phyloP scores from a whole-genome alignment of 2,797 vertebrate genomes.

The Thripadectes ignobilis region DNA sequence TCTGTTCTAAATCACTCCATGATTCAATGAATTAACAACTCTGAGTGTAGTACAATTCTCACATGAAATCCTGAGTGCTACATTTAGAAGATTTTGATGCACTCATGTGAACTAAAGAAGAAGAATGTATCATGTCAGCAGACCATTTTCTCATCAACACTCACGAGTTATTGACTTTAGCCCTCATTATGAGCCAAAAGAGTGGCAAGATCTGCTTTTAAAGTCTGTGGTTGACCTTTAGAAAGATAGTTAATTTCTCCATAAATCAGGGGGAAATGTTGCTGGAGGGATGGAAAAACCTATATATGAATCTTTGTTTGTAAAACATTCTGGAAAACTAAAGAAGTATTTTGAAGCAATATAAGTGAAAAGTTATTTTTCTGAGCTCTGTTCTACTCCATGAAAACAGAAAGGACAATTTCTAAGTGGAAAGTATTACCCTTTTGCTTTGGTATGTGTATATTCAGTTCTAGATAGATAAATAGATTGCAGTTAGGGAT shows the following conservation, averaged over 20 bases:
- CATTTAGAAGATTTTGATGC: neutral
- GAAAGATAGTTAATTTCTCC: neutral
- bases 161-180: neutral
- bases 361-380: neutral
- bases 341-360: neutral
- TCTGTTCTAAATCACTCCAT: neutral
- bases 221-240: neutral
- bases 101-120: neutral
- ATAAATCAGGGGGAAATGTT: neutral
- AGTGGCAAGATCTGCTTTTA: neutral
- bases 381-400: neutral
- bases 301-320: neutral
- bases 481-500: neutral
- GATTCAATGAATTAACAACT: neutral
- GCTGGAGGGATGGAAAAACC: neutral
- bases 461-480: neutral
- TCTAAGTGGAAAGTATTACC: slow-evolving; percentile 44
- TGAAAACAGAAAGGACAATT: neutral
- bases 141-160: neutral
- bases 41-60: neutral
- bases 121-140: neutral
- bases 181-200: neutral
- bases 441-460: slow-evolving; percentile 13
- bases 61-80: neutral
- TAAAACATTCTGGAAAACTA: neutral